These are phyloP conservation scores for Portunus trituberculatus DNA, from an alignment of 1,140 invertebrate species.

Conservation along the genomic window DNA sequence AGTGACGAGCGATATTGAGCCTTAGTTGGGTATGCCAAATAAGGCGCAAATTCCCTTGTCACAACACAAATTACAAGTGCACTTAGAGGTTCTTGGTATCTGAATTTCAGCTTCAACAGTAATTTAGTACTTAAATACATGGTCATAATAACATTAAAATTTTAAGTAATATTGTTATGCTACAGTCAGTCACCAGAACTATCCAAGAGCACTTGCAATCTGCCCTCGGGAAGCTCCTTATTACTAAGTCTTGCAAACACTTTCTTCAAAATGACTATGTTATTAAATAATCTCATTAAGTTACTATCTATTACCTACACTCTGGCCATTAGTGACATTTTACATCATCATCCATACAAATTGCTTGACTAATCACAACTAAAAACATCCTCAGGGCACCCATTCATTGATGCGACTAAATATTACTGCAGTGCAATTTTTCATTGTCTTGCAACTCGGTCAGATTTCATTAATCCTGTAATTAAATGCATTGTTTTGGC, in stretches of 20 bases:
- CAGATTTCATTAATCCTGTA: background rate
- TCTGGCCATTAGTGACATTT: slow-evolving; percentile 21
- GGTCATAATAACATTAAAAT: background rate
- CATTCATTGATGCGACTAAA: background rate
- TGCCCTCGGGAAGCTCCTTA: slow-evolving; percentile 70
- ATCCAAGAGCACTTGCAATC: slow-evolving; percentile 72
- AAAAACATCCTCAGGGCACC: background rate
- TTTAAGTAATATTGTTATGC: background rate
- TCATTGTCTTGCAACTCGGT: background rate
- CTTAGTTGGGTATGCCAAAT: slow-evolving; percentile 49
- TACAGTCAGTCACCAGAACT: slow-evolving; percentile 52
- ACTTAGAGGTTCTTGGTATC: slow-evolving; percentile 62
- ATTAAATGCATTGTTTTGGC: background rate
- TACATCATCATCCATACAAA: background rate
- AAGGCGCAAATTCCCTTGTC: slow-evolving; percentile 74
- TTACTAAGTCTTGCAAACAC: background rate
- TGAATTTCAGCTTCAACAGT: background rate
- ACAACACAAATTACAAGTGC: slow-evolving; percentile 73
- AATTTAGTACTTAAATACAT: background rate
- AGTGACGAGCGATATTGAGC: slow-evolving; percentile 72
- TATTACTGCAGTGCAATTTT: background rate
- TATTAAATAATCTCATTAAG: slow-evolving; percentile 15
- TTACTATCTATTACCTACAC: background rate
- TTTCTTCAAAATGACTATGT: background rate
- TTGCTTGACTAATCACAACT: background rate